Percentiles rank a stretch among this genome's conserved stretches.
These are phyloP conservation scores for Azemiops feae DNA, from an alignment of 2,113 vertebrate genomes.

Conservation along the genomic window DNA sequence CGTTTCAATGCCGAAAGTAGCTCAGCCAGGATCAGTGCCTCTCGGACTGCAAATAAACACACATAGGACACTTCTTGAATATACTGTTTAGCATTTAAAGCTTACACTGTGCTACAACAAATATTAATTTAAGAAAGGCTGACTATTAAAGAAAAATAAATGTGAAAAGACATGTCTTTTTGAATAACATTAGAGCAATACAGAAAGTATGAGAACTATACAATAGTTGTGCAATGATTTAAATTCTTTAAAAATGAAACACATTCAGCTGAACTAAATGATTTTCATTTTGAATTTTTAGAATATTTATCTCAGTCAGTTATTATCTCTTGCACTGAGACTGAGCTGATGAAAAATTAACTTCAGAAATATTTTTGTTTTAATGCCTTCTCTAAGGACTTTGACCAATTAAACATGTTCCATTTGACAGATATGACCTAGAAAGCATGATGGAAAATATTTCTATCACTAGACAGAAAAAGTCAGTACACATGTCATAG, in stretches of 20 bases:
- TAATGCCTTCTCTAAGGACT: not conserved
- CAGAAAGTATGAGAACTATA: not conserved
- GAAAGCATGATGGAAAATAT: not conserved
- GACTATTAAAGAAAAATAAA: not conserved
- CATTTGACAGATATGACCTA: not conserved
- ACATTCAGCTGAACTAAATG: not conserved
- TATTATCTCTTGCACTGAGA: not conserved
- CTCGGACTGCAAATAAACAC: conserved; percentile 74
- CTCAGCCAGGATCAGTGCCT: conserved; percentile 89
- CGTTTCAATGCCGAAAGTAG: conserved; percentile 92
- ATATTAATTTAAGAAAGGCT: conserved; percentile 13
- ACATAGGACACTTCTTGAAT: conserved; percentile 15
- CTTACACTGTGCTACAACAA: not conserved
- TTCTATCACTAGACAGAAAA: not conserved
- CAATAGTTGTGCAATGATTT: not conserved
- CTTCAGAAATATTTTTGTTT: not conserved
- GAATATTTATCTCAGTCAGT: not conserved
- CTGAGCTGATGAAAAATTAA: not conserved
- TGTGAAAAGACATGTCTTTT: not conserved
- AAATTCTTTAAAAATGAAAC: not conserved
- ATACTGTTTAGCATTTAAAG: conserved; percentile 3
- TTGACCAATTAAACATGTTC: not conserved
- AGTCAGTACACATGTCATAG: not conserved
- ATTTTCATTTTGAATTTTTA: not conserved
- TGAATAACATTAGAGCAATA: not conserved